Conservation (phyloP, 1,140 invertebrate genomes). For the Bombus picipes region DNA sequence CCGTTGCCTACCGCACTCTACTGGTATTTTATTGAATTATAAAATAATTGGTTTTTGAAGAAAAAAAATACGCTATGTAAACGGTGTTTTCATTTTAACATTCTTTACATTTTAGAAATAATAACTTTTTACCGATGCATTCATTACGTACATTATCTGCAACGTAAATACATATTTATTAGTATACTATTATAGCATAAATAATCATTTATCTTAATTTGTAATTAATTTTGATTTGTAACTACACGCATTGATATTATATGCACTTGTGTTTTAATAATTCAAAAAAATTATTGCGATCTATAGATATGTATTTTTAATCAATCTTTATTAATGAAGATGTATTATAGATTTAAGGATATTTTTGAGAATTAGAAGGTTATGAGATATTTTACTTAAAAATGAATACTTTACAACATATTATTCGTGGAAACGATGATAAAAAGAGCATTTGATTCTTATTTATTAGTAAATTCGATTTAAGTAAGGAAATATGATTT, state of each 20-base stretch:
- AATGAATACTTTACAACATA: not conserved
- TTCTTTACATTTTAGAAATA: not conserved
- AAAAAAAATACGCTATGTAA: not conserved
- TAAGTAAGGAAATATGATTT: too few species aligned
- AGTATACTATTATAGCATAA: not conserved
- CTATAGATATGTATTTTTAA: not conserved
- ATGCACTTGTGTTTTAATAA: not conserved
- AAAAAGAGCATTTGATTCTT: too few species aligned
- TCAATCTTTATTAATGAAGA: not conserved
- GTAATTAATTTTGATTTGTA: too few species aligned
- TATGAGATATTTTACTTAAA: not conserved
- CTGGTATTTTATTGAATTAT: not conserved
- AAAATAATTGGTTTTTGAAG: not conserved
- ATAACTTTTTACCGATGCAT: not conserved
- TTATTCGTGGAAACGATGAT: too few species aligned
- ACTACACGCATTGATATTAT: not conserved
- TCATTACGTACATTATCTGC: not conserved
- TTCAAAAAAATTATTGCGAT: not conserved
- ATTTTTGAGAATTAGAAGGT: not conserved
- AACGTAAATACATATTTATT: not conserved
- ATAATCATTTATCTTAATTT: not conserved
- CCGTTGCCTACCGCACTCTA: not conserved
- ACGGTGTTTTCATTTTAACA: not conserved
- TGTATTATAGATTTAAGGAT: not conserved
- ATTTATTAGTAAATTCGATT: too few species aligned